Percentiles rank a stretch among this genome's conserved stretches.
Evolutionary conservation across 2,113 vertebrate species (phyloP).

Genomic region (Pipa parva): DNA sequence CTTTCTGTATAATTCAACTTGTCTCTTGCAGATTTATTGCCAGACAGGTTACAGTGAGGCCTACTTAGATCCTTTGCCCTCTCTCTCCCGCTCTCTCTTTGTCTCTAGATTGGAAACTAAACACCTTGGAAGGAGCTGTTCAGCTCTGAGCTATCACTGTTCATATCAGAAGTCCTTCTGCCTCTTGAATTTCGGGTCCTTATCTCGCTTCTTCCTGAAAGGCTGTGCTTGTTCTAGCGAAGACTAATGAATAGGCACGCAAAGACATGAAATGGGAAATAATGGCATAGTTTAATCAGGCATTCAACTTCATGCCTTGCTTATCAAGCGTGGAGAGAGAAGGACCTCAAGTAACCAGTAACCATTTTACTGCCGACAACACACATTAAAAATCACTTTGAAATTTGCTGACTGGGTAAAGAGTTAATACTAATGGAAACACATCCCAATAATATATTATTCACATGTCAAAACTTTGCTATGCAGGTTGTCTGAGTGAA

Average conservation of each 20-base stretch:
- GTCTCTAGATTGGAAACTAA: slow-evolving; percentile 11
- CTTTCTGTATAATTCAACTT: neutral
- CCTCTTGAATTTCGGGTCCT: slow-evolving; percentile 18
- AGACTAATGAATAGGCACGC: slow-evolving; percentile 38
- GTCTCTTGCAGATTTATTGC: neutral
- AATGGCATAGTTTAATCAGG: slow-evolving; percentile 42
- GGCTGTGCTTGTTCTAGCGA: slow-evolving; percentile 36
- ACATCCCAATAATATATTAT: neutral
- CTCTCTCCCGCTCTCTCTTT: slow-evolving; percentile 17
- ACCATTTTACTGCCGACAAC: slow-evolving; percentile 10
- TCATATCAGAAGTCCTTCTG: slow-evolving; percentile 18
- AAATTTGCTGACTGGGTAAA: neutral
- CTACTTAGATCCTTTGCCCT: neutral
- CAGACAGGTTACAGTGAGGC: neutral
- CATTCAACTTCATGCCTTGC: slow-evolving; percentile 41
- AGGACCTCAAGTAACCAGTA: slow-evolving; percentile 30
- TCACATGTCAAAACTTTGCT: slow-evolving; percentile 1
- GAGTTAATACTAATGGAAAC: neutral
- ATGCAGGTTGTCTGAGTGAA: slow-evolving; percentile 15
- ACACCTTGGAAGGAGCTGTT: slow-evolving; percentile 5
- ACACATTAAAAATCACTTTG: neutral
- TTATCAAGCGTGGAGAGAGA: slow-evolving; percentile 38
- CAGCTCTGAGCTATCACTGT: slow-evolving; percentile 14
- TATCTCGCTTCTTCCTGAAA: slow-evolving; percentile 34
- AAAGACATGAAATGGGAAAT: slow-evolving; percentile 43